Percentiles rank a stretch among this genome's conserved stretches.
These are phyloP conservation scores for Yponomeuta malinellus DNA, from an alignment of 2,888 invertebrate genomes.

Conservation along the genomic window DNA sequence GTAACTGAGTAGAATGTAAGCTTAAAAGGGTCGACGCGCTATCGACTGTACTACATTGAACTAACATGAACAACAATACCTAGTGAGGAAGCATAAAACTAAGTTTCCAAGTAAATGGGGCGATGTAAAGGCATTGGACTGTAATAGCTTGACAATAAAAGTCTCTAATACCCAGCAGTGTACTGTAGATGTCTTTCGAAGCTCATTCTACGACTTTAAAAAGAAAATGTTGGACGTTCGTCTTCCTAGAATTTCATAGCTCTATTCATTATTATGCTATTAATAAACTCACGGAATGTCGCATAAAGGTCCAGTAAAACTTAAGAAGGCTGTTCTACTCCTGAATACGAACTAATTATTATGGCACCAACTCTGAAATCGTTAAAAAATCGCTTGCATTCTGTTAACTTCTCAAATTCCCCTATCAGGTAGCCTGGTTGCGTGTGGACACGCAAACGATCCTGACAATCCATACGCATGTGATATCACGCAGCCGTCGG, in stretches of 20 bases:
- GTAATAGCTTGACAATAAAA: not conserved
- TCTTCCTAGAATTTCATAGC: not conserved
- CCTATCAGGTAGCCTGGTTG: conserved; percentile 88
- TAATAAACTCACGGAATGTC: no score
- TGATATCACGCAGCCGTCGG: conserved; percentile 91
- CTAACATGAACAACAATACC: not conserved
- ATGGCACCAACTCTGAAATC: no score
- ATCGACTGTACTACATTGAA: not conserved
- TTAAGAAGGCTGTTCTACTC: no score
- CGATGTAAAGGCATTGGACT: not conserved
- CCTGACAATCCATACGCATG: conserved; percentile 91
- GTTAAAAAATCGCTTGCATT: no score
- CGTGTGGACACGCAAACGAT: conserved; percentile 94
- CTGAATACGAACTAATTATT: no score
- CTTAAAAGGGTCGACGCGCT: no score
- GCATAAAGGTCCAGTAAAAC: no score
- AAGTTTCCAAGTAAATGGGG: not conserved
- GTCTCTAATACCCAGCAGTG: not conserved
- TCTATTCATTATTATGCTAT: no score
- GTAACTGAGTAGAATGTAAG: no score
- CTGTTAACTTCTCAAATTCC: not conserved
- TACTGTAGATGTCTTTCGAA: not conserved
- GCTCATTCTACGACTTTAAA: not conserved
- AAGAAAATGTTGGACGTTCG: not conserved
- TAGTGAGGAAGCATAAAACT: not conserved